Conservation (phyloP, 2,888 invertebrate species). For the Clunio marinus region DNA sequence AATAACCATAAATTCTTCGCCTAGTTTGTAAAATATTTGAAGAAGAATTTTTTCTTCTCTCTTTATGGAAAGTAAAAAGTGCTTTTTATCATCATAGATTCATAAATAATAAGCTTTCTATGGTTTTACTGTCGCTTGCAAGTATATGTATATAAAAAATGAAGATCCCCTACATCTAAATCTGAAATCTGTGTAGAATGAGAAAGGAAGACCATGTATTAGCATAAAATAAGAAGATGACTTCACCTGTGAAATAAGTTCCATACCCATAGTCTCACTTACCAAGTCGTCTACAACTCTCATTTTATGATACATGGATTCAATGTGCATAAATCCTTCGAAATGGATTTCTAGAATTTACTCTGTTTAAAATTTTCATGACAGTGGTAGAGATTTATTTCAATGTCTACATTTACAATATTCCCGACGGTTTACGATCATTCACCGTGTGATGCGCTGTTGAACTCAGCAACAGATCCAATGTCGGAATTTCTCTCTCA, state of each 20-base stretch:
- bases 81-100: not conserved
- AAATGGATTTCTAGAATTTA: not conserved
- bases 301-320: conserved; percentile 21
- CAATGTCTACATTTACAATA: not conserved
- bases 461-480: conserved; percentile 2
- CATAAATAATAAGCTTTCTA: conserved; percentile 16
- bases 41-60: not conserved
- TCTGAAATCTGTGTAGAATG: too few relatives aligned
- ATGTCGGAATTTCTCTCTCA: not conserved
- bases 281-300: not conserved
- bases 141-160: not conserved
- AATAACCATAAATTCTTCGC: not conserved
- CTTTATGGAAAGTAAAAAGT: not conserved
- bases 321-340: conserved; percentile 29
- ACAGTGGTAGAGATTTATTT: not conserved
- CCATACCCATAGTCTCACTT: not conserved
- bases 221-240: conserved; percentile 22
- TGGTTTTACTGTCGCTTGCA: not conserved
- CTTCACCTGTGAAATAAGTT: not conserved
- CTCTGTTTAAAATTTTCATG: not conserved
- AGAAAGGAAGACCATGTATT: conserved; percentile 15
- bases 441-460: not conserved
- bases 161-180: too few relatives aligned
- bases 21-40: not conserved
- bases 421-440: not conserved